These are phyloP conservation scores for Porites lutea DNA, from an alignment of 64 coral and sea anemone genomes.

Conservation along the genomic window DNA sequence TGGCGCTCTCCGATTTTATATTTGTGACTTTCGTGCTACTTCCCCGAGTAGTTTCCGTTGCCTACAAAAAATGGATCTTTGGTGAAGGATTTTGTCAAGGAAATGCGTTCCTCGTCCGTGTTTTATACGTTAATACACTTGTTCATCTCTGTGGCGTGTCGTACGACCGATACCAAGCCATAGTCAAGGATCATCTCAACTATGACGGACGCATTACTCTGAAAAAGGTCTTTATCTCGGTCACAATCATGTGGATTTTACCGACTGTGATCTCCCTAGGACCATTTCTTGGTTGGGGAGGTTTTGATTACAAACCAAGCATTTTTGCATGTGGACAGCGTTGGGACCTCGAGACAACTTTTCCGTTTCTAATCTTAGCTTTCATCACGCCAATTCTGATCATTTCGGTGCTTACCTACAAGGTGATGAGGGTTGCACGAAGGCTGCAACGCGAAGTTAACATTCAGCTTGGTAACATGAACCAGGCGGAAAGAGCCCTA, in stretches of 20 bases:
- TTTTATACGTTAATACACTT: background rate
- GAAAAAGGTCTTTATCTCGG: background rate
- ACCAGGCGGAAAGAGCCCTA: background rate
- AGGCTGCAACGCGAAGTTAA: background rate
- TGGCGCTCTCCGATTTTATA: slow-evolving; percentile 25
- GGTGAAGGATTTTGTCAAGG: background rate
- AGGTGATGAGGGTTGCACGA: too few relatives aligned
- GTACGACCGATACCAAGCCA: slow-evolving; percentile 18
- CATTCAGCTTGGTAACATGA: background rate
- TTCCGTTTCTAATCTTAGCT: background rate
- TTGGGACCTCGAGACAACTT: background rate
- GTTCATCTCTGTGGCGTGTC: slow-evolving; percentile 15
- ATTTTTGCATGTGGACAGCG: background rate
- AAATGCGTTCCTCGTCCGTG: background rate
- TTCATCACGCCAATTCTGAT: background rate
- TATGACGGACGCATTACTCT: background rate
- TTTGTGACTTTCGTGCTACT: background rate
- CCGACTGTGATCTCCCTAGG: background rate
- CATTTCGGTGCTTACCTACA: background rate
- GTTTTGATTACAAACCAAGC: background rate
- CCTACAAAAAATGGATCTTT: slow-evolving; percentile 8
- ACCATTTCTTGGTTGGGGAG: slow-evolving; percentile 17
- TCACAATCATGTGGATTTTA: background rate
- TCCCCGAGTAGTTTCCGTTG: background rate
- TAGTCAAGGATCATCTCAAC: background rate